Evolutionary conservation across 1,140 invertebrate genomes (phyloP), one percentile per base, ranked within the genome.

Genomic region (Ostrea denselamellosa): DNA sequence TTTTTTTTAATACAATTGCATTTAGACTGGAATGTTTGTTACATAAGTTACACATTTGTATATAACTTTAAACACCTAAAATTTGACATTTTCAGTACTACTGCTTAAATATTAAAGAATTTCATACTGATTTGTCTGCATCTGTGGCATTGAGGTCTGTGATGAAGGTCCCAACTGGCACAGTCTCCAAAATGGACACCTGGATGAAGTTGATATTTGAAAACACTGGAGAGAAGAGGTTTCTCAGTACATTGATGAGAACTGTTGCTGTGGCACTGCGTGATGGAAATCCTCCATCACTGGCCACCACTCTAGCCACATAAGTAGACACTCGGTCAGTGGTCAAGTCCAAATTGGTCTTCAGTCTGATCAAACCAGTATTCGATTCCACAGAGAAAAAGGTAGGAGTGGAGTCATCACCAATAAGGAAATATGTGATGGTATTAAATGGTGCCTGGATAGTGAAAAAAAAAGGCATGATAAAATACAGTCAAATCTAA

Each of bases 181-280:
- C 85, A 14, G 85, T 91, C 58, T 90, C 90, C 19, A 85, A 86
- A 52, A 93, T 92, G 85, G 82, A 53, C 25, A 62, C n/a, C 17
- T 58, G 8, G 17, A 90, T 77, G 4, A 86, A 51, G 62, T 84
- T 68, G 51, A 44, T 12, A 62, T 87, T 85, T 8, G 28, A 44
- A 92, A 98, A 99, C 17, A 97, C 96, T 7, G 98, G 98, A 7
- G 94, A 87, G 65, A 92, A 90, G 85, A 95, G 93, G 85, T 95
- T 95, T 10, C 92, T 87, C 51, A 90, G 88, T 81, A 94, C 92
- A n/a, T 81, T 92, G 22, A 94, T 93, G 9, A 22, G 77, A 4
- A 93, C 93, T 34, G 88, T 89, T n/a, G 91, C 88, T 10, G 88
- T 92, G 44, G 89, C 90, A 62, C 86, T 90, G 25, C 90, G 87